A percentile compares a stretch with the other conserved stretches of the same genome.
These are phyloP conservation scores for Paramormyrops kingsleyae DNA, from an alignment of 2,113 vertebrate genomes.

Conservation along the genomic window DNA sequence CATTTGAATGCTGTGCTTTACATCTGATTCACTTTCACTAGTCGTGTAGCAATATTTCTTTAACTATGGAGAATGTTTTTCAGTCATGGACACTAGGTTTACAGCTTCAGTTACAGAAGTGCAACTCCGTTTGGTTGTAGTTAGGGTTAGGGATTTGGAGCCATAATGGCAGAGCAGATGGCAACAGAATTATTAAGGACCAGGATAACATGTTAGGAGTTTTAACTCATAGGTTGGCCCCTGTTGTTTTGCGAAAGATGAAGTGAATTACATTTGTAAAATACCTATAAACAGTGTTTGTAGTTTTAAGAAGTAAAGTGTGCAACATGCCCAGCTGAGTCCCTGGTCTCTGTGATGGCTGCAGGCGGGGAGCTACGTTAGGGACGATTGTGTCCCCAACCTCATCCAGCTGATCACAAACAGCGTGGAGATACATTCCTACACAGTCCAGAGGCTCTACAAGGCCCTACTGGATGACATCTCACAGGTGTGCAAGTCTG, in stretches of 20 bases:
- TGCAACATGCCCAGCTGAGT: neutral
- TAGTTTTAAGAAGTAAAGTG: neutral
- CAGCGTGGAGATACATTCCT: conserved; percentile 95
- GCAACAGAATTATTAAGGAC: neutral
- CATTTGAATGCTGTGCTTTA: neutral
- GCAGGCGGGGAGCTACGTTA: conserved; percentile 95
- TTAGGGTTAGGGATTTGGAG: neutral
- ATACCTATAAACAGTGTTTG: neutral
- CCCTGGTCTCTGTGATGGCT: conserved; percentile 24
- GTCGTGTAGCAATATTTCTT: neutral
- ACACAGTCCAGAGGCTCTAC: conserved; percentile 97
- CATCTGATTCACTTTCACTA: neutral
- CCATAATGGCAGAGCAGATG: neutral
- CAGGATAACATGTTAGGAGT: neutral
- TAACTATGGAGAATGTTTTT: neutral
- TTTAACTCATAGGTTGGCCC: neutral
- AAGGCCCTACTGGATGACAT: conserved; percentile 96
- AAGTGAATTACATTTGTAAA: neutral
- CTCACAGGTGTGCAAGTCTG: conserved; percentile 74
- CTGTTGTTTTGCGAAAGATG: neutral
- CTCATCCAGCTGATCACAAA: conserved; percentile 99
- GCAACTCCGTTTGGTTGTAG: neutral
- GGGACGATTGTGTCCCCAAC: conserved; percentile 96
- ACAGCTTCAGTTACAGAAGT: neutral
- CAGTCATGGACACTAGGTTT: neutral